Conservation (phyloP, 2,113 vertebrate genomes). For the Eurystomus gularis region DNA sequence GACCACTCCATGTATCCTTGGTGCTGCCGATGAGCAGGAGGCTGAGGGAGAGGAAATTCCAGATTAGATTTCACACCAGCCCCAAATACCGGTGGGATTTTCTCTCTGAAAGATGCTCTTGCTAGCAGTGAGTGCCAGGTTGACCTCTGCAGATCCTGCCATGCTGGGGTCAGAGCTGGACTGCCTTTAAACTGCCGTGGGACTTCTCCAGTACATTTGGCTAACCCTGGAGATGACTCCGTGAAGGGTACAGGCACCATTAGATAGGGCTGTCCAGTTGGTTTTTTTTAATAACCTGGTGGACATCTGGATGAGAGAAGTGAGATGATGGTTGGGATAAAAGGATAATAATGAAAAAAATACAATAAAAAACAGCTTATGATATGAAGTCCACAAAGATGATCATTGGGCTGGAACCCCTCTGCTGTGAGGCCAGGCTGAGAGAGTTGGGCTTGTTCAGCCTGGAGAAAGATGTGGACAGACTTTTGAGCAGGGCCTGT, state of each 20-base stretch:
- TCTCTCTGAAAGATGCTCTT: background rate
- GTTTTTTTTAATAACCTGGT: background rate
- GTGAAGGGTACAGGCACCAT: accelerated
- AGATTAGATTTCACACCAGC: background rate
- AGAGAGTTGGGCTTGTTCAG: no score
- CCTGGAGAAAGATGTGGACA: no score
- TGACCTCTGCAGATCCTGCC: background rate
- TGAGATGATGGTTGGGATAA: background rate
- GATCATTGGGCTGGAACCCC: no score
- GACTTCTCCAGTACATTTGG: background rate
- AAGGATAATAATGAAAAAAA: background rate
- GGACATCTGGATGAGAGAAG: background rate
- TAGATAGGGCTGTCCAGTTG: no score
- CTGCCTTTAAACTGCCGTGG: background rate
- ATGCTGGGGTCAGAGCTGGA: background rate
- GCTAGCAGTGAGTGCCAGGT: accelerated
- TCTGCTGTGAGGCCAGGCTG: no score
- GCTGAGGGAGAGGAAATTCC: background rate
- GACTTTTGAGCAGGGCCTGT: no score
- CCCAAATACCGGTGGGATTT: background rate
- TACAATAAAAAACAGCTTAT: background rate
- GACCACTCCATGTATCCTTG: background rate
- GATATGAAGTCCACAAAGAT: background rate
- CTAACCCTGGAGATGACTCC: background rate
- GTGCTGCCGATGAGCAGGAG: background rate